Conservation (phyloP, 2,888 invertebrate species). For the Dimorphilus gyrociliatus region DNA sequence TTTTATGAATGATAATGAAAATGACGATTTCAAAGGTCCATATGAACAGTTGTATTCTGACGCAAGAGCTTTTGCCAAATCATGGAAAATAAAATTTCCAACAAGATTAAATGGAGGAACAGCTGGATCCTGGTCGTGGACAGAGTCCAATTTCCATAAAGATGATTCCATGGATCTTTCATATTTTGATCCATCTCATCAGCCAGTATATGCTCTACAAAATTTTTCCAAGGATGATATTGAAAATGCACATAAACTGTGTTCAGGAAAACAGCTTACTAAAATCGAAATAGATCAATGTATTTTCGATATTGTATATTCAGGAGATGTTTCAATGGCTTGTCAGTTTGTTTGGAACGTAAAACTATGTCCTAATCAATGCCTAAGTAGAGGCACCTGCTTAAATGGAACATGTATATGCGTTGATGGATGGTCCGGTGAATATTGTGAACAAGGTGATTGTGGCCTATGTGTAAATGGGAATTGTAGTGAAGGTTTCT, state of each 20-base stretch:
- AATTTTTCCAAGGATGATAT: neutral
- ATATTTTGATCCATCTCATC: slow-evolving; percentile 3
- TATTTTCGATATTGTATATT: slow-evolving; percentile 4
- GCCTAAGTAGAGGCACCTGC: too few relatives aligned
- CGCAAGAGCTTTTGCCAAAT: slow-evolving; percentile 4
- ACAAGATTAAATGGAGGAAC: neutral
- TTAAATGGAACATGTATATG: too few relatives aligned
- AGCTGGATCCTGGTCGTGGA: slow-evolving; percentile 4
- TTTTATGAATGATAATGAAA: slow-evolving; percentile 4
- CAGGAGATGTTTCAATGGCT: slow-evolving; percentile 1
- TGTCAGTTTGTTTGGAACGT: slow-evolving; percentile 1
- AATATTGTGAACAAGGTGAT: too few relatives aligned
- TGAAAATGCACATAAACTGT: neutral
- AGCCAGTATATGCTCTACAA: neutral
- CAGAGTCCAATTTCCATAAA: slow-evolving; percentile 4
- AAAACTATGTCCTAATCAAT: too few relatives aligned
- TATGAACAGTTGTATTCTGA: slow-evolving; percentile 2
- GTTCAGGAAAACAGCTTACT: neutral
- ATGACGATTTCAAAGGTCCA: slow-evolving; percentile 4
- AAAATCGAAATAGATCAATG: slow-evolving; percentile 2
- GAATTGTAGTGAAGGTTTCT: too few relatives aligned
- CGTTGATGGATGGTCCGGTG: too few relatives aligned
- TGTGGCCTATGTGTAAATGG: too few relatives aligned
- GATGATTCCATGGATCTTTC: slow-evolving; percentile 3
- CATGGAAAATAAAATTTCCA: slow-evolving; percentile 4